A percentile compares a stretch with the other conserved stretches of the same genome.
Conservation (phyloP, 2,113 vertebrate species). For the Erythrocercus mccallii region DNA sequence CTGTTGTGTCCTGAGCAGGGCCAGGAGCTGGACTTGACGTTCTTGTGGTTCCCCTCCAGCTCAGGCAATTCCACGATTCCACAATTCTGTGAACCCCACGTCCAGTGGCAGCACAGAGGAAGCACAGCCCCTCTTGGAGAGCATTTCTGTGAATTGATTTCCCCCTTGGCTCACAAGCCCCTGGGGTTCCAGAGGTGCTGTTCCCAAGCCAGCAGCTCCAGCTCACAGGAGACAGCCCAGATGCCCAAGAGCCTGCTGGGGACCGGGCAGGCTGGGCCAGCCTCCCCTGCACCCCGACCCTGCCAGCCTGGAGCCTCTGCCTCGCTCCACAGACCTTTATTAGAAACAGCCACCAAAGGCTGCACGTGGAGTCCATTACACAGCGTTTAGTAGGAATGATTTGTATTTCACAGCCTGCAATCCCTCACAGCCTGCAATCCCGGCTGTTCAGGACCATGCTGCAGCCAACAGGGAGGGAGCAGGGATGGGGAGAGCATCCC, state of each 20-base stretch:
- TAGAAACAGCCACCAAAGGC: not conserved
- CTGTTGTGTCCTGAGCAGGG: not conserved
- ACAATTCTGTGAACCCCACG: not conserved
- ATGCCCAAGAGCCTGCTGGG: rapidly evolving
- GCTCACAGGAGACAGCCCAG: not conserved
- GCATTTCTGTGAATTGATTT: not conserved
- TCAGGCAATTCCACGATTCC: not conserved
- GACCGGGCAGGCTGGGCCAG: rapidly evolving
- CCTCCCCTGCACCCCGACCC: not conserved
- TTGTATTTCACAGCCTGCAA: not conserved
- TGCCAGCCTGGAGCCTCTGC: not conserved
- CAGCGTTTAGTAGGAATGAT: not conserved
- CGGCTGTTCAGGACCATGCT: not conserved
- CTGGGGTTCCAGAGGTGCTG: rapidly evolving
- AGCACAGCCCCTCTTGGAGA: rapidly evolving
- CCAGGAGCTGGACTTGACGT: rapidly evolving
- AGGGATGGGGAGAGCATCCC: not conserved
- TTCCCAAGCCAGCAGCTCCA: not conserved
- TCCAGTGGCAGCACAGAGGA: not conserved
- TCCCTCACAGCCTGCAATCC: not conserved
- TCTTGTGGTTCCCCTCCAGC: not conserved
- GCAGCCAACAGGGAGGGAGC: rapidly evolving
- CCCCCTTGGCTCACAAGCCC: rapidly evolving
- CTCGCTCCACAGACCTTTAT: not conserved
- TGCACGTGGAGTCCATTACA: conserved; percentile 24